phyloP scores from a whole-genome alignment of 2,797 vertebrate genomes.

The Phrynocephalus vlangalii region DNA sequence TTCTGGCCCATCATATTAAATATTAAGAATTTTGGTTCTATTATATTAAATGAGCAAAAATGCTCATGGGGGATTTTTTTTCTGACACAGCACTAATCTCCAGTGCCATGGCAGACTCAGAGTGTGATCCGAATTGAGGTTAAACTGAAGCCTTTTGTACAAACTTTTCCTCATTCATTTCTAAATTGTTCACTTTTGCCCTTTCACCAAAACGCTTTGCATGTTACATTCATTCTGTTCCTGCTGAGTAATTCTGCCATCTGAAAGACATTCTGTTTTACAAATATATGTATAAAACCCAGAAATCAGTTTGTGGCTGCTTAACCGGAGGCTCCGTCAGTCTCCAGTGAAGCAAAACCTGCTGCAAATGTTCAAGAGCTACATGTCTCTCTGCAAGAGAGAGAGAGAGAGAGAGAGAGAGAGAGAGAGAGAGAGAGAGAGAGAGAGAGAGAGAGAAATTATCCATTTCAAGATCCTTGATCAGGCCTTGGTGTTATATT shows the following conservation, averaged over 20 bases:
- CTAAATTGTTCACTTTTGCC: not conserved
- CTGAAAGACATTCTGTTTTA: not conserved
- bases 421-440: conserved; percentile 25
- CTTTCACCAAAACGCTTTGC: conserved; percentile 25
- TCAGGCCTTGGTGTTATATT: conserved; percentile 37
- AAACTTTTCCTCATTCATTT: conserved; percentile 6
- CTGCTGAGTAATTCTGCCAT: conserved; percentile 21
- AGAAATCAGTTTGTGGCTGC: conserved; percentile 26
- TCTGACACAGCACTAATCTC: too few species aligned
- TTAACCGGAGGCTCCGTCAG: not conserved
- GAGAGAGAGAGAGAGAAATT: conserved; percentile 35
- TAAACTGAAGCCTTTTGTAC: not conserved
- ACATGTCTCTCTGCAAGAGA: not conserved
- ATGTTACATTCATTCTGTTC: conserved; percentile 22
- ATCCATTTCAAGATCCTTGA: conserved; percentile 35
- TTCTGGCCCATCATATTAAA: too few species aligned
- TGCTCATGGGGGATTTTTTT: too few species aligned
- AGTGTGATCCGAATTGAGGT: not conserved
- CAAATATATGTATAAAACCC: not conserved
- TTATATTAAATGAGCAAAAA: too few species aligned
- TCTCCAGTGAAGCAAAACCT: conserved; percentile 33
- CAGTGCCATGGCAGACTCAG: not conserved
- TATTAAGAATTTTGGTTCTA: too few species aligned
- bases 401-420: conserved; percentile 28
- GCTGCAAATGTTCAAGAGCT: conserved; percentile 24